phyloP scores from a whole-genome alignment of 2,888 invertebrate species.

The Argyresthia goedartella region DNA sequence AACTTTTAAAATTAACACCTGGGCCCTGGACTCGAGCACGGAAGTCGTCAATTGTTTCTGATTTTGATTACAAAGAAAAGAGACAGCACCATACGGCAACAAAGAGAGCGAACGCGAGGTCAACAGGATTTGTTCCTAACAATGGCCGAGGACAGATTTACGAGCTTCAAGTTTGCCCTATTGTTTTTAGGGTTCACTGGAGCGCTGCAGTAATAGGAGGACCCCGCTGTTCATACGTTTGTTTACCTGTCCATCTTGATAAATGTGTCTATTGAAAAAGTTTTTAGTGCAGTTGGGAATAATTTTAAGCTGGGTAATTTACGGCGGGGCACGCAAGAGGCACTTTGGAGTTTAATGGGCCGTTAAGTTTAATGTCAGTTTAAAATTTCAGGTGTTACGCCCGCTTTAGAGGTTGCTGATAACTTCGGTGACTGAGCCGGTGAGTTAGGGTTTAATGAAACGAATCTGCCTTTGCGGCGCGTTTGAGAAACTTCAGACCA shows the following conservation, averaged over 20 bases:
- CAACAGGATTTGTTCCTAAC: background rate
- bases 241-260: conserved; percentile 1
- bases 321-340: background rate
- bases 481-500: too few species aligned
- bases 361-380: too few species aligned
- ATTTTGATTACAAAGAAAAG: background rate
- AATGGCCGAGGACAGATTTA: background rate
- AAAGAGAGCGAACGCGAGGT: background rate
- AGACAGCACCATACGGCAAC: background rate
- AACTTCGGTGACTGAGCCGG: too few species aligned
- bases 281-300: background rate
- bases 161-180: background rate
- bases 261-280: background rate
- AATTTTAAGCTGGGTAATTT: background rate
- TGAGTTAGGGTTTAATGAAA: too few species aligned
- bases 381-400: too few species aligned
- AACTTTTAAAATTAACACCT: background rate
- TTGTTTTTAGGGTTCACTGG: background rate
- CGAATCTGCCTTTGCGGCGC: too few species aligned
- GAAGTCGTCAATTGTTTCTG: background rate
- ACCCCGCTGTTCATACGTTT: background rate
- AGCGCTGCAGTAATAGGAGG: conserved; percentile 1
- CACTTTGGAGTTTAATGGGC: background rate
- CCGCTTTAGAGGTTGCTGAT: too few species aligned
- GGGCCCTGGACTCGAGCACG: background rate